A percentile compares a stretch with the other conserved stretches of the same genome.
These are phyloP conservation scores for Mamestra configurata DNA, from an alignment of 1,140 invertebrate species.

Conservation along the genomic window DNA sequence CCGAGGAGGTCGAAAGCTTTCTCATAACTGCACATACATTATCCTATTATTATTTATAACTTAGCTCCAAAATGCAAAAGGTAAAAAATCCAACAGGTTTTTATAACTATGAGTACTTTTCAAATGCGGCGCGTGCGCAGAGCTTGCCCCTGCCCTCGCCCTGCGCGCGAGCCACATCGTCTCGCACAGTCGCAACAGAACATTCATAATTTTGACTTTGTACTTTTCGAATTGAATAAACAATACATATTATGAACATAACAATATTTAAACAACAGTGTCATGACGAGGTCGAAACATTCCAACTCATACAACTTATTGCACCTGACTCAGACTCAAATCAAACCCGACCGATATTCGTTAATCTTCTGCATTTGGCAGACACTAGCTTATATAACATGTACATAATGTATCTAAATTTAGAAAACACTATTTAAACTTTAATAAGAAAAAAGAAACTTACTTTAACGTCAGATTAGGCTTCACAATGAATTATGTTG, in stretches of 20 bases:
- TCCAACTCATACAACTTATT: conserved; percentile 65
- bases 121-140: conserved; percentile 54
- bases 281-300: conserved; percentile 42
- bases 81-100: conserved; percentile 68
- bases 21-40: conserved; percentile 64
- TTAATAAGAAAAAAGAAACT: conserved; percentile 72
- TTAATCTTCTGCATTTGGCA: conserved; percentile 58
- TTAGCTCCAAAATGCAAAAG: conserved; percentile 79
- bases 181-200: conserved; percentile 41
- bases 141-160: background rate
- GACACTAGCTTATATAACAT: conserved; percentile 61
- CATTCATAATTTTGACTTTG: conserved; percentile 58
- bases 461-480: conserved; percentile 80
- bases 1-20: conserved; percentile 59
- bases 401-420: conserved; percentile 69
- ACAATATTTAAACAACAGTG: conserved; percentile 38
- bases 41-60: conserved; percentile 62
- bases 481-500: conserved; percentile 82
- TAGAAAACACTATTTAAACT: conserved; percentile 73
- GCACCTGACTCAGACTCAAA: conserved; percentile 70
- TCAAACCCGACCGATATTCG: conserved; percentile 59
- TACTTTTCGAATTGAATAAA: conserved; percentile 55
- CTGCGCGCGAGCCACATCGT: conserved; percentile 2
- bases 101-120: conserved; percentile 61
- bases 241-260: conserved; percentile 54